These are phyloP conservation scores for Meandrina meandrites DNA, from an alignment of 92 coral and sea anemone species.

Conservation along the genomic window DNA sequence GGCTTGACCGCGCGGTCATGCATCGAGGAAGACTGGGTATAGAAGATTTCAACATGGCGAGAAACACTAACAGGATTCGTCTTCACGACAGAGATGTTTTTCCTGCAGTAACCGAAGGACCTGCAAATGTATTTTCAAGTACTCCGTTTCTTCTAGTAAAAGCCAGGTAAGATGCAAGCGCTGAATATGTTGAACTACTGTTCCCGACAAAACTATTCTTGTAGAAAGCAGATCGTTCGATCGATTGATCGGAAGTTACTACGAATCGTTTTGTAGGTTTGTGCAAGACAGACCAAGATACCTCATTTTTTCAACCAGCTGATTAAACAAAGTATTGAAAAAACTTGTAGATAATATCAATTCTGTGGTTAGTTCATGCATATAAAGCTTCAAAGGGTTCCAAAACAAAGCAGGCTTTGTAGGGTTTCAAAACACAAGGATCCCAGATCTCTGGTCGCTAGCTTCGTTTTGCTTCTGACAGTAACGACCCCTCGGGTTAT, in stretches of 20 bases:
- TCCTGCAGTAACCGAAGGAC: constrained; percentile 96
- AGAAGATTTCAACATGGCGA: constrained; percentile 79
- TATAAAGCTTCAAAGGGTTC: background rate
- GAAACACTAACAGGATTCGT: constrained; percentile 68
- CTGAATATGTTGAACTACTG: background rate
- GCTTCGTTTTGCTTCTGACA: background rate
- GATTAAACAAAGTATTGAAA: background rate
- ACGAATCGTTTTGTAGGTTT: background rate
- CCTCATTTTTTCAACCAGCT: background rate
- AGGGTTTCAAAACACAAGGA: background rate
- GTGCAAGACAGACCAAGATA: background rate
- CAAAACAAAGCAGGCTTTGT: background rate
- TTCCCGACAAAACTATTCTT: constrained; percentile 20
- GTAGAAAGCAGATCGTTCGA: background rate
- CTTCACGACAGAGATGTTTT: constrained; percentile 85
- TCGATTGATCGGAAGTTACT: background rate
- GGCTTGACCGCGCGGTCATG: background rate
- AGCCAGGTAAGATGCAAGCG: constrained; percentile 70
- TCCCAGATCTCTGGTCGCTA: background rate
- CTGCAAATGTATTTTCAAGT: constrained; percentile 95
- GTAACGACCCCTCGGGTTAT: too few relatives aligned
- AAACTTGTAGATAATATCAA: background rate
- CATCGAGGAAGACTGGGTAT: constrained; percentile 35
- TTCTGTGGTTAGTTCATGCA: background rate
- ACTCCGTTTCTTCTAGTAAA: constrained; percentile 90